phyloP scores from a whole-genome alignment of 2,113 vertebrate species.

The Junco hyemalis region DNA sequence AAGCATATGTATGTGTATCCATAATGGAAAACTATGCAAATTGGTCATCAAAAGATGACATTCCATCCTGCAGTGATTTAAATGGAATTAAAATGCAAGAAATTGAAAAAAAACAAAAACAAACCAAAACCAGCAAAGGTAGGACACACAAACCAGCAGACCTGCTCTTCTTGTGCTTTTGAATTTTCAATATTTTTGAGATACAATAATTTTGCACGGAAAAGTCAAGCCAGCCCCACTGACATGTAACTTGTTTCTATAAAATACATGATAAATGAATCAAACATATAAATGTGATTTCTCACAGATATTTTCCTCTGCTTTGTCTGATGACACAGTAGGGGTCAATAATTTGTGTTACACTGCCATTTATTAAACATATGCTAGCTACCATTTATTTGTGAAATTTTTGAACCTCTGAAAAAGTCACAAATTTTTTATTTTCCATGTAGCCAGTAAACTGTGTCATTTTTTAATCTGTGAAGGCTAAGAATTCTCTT shows the following conservation, averaged over 20 bases:
- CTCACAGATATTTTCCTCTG: not conserved
- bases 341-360: not conserved
- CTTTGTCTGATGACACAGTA: not conserved
- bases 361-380: not conserved
- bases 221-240: not conserved
- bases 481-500: not conserved
- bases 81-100: not conserved
- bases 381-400: not conserved
- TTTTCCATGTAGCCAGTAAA: not conserved
- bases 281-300: not conserved
- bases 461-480: not conserved
- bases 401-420: not conserved
- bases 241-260: not conserved
- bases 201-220: not conserved
- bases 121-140: not conserved
- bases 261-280: not conserved
- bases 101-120: not conserved
- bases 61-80: not conserved
- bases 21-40: not conserved
- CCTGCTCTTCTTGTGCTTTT: not conserved
- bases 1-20: not conserved
- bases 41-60: not conserved
- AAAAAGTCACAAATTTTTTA: not conserved
- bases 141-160: not conserved
- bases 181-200: not conserved